phyloP scores from a whole-genome alignment of 1,140 invertebrate genomes.

The Drusus annulatus region DNA sequence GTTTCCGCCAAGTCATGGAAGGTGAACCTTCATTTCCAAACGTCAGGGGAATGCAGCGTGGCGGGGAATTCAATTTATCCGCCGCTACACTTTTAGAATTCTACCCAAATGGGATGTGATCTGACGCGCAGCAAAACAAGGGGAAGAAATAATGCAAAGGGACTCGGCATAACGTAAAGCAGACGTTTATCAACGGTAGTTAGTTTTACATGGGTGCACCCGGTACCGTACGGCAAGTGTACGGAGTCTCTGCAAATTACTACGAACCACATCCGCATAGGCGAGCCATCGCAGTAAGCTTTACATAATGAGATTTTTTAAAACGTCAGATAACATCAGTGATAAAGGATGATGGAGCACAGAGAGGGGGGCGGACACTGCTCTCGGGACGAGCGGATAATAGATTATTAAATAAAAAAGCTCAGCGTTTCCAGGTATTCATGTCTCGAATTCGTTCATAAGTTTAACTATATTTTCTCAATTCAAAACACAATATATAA shows the following conservation, averaged over 20 bases:
- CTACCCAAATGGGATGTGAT: conserved; percentile 56
- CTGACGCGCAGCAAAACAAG: conserved; percentile 47
- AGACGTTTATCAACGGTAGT: conserved; percentile 54
- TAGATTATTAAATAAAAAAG: background rate
- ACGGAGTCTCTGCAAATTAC: conserved; percentile 47
- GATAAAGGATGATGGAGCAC: conserved; percentile 49
- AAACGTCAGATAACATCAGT: conserved; percentile 58
- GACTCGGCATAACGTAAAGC: conserved; percentile 24
- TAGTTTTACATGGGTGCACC: conserved; percentile 51
- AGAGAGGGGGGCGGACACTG: background rate
- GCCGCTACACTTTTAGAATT: conserved; percentile 55
- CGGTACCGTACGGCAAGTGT: conserved; percentile 43
- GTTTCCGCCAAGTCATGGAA: conserved; percentile 54
- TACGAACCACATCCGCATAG: conserved; percentile 8
- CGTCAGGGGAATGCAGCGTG: conserved; percentile 56
- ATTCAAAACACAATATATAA: too few relatives aligned
- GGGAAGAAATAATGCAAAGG: conserved; percentile 40
- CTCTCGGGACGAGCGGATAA: conserved; percentile 7
- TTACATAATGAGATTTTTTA: conserved; percentile 59
- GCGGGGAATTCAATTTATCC: conserved; percentile 58
- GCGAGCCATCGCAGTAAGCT: conserved; percentile 51
- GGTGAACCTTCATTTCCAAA: conserved; percentile 44
- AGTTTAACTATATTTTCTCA: too few relatives aligned
- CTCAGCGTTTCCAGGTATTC: too few relatives aligned
- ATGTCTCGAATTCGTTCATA: too few relatives aligned